A percentile compares a stretch with the other conserved stretches of the same genome.
Evolutionary conservation across 1,140 invertebrate species (phyloP).

Genomic region (Papilio machaon): DNA sequence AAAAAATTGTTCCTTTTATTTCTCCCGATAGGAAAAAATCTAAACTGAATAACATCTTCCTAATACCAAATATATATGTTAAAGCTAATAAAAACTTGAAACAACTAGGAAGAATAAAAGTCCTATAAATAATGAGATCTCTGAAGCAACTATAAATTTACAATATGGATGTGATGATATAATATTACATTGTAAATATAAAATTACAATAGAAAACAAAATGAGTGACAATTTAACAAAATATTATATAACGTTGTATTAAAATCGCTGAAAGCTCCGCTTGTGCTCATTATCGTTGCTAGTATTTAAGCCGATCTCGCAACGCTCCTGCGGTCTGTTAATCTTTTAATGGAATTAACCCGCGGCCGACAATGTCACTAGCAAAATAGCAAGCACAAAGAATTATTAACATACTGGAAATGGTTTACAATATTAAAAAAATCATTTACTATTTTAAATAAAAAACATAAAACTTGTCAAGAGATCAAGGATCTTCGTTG

Average conservation of each 20-base stretch:
- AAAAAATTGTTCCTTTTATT: too few relatives aligned
- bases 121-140: too few relatives aligned
- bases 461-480: background rate
- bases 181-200: background rate
- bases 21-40: too few relatives aligned
- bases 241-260: conserved; percentile 22
- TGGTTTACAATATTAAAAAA: conserved; percentile 32
- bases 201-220: conserved; percentile 7
- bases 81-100: too few relatives aligned
- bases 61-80: too few relatives aligned
- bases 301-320: conserved; percentile 47
- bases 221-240: conserved; percentile 18
- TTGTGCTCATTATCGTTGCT: conserved; percentile 46
- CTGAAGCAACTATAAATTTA: too few relatives aligned
- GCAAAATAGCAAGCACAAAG: conserved; percentile 55
- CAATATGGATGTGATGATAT: too few relatives aligned
- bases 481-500: background rate
- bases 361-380: conserved; percentile 61
- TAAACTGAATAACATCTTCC: too few relatives aligned
- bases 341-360: conserved; percentile 74
- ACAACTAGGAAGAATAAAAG: too few relatives aligned
- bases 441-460: background rate
- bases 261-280: conserved; percentile 42
- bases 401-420: conserved; percentile 46
- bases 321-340: conserved; percentile 63